These are phyloP conservation scores for Polyommatus iphigenia DNA, from an alignment of 2,888 invertebrate genomes.

Conservation along the genomic window DNA sequence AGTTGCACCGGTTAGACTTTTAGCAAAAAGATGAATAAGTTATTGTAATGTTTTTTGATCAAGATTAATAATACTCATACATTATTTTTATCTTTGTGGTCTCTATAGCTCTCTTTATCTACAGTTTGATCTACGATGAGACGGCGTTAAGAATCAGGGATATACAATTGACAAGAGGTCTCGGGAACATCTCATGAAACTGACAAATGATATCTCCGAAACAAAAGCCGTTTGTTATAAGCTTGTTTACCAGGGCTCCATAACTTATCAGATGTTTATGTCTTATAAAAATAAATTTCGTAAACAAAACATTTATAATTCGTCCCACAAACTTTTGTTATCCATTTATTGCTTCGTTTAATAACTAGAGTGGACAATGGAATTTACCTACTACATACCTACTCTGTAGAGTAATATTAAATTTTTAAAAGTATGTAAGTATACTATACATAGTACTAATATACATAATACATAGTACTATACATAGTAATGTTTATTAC, in stretches of 20 bases:
- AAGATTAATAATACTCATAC: too few species aligned
- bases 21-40: too few species aligned
- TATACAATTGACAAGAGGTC: neutral
- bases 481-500: too few species aligned
- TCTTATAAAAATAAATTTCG: neutral
- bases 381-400: neutral
- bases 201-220: neutral
- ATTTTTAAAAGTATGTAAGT: too few species aligned
- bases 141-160: neutral
- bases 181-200: neutral
- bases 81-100: too few species aligned
- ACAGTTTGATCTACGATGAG: neutral
- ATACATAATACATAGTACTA: too few species aligned
- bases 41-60: too few species aligned
- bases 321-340: neutral
- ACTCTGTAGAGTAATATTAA: too few species aligned
- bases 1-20: too few species aligned
- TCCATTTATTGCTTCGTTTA: neutral
- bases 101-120: too few species aligned
- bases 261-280: neutral
- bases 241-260: constrained; percentile 5
- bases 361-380: neutral
- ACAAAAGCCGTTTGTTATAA: neutral
- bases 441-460: too few species aligned
- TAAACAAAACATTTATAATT: neutral